These are phyloP conservation scores for Daktulosphaira vitifoliae DNA, from an alignment of 1,140 invertebrate genomes.

Conservation along the genomic window DNA sequence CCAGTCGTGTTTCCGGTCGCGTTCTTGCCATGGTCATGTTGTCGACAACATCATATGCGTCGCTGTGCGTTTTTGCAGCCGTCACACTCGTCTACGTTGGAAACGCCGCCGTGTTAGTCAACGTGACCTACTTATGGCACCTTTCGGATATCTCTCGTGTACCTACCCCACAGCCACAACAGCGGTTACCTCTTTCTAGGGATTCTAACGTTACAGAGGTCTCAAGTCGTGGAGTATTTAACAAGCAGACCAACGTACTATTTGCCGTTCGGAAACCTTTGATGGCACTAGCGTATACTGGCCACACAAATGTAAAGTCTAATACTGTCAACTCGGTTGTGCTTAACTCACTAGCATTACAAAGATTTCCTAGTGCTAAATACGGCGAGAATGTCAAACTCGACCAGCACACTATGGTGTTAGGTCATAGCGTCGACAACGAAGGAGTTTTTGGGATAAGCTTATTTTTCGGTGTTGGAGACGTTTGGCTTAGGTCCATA, in stretches of 20 bases:
- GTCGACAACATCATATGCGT: no score
- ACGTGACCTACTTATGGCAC: conserved; percentile 10
- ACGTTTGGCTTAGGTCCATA: conserved; percentile 1
- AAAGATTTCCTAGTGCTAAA: conserved; percentile 3
- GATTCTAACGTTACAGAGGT: background rate
- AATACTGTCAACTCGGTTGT: no score
- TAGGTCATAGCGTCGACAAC: background rate
- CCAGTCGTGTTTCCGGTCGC: no score
- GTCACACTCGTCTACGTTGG: no score
- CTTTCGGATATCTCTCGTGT: no score
- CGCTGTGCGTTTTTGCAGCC: no score
- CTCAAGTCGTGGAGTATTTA: background rate
- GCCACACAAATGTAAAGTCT: background rate
- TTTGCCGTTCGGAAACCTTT: background rate
- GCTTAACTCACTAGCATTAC: background rate
- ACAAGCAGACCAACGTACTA: background rate
- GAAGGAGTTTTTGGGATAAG: background rate
- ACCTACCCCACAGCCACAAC: no score
- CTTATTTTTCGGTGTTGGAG: background rate
- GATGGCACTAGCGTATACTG: background rate
- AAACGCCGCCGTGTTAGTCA: background rate
- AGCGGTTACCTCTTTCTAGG: background rate
- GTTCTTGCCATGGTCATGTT: no score
- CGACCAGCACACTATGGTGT: background rate
- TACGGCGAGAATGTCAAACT: conserved; percentile 11